phyloP scores from a whole-genome alignment of 2,113 vertebrate species.

The Oryzias javanicus region DNA sequence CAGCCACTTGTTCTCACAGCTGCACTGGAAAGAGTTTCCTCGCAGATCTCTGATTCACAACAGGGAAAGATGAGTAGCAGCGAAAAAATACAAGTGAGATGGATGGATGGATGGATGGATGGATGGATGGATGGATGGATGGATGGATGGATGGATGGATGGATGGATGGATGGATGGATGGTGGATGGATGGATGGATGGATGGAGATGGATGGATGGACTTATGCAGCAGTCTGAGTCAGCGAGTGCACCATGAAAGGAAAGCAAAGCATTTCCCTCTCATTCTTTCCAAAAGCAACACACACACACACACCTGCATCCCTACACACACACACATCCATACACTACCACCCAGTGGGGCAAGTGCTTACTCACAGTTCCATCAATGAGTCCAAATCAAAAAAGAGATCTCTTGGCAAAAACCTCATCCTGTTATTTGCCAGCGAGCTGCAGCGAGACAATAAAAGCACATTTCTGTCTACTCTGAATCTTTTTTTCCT shows the following conservation, averaged over 20 bases:
- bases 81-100: neutral
- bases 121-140: too few species aligned
- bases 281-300: neutral
- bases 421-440: conserved; percentile 92
- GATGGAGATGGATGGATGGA: neutral
- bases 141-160: too few species aligned
- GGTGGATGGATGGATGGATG: too few species aligned
- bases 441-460: conserved; percentile 82
- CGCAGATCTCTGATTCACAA: conserved; percentile 85
- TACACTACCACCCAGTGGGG: conserved; percentile 32
- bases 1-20: conserved; percentile 96
- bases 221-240: conserved; percentile 36
- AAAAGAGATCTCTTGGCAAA: conserved; percentile 91
- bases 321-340: conserved; percentile 33
- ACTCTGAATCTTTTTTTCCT: neutral
- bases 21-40: conserved; percentile 94
- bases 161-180: too few species aligned
- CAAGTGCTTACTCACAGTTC: conserved; percentile 90
- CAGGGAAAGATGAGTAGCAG: conserved; percentile 1
- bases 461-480: conserved; percentile 9
- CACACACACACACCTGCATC: conserved; percentile 15
- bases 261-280: neutral
- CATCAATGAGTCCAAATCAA: conserved; percentile 92
- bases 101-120: neutral
- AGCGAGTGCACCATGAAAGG: conserved; percentile 13